These are phyloP conservation scores for Heterochromis multidens DNA, from an alignment of 2,113 vertebrate species.

Conservation along the genomic window DNA sequence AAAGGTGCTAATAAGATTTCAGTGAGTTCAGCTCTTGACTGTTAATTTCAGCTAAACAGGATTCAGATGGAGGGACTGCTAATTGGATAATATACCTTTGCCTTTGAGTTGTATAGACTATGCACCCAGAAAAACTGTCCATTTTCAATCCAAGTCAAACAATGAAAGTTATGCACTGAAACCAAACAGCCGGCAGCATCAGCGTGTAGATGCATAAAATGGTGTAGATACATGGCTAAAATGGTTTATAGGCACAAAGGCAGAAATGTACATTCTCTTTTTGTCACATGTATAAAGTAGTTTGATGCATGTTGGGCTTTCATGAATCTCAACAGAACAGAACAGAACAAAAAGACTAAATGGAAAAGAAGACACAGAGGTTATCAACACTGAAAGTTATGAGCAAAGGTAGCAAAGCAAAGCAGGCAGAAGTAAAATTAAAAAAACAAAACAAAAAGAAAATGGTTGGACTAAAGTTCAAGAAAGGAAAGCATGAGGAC, in stretches of 20 bases:
- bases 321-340: too few relatives aligned
- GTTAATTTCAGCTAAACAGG: neutral
- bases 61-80: neutral
- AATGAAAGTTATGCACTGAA: neutral
- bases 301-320: neutral
- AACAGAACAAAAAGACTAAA: neutral
- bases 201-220: too few relatives aligned
- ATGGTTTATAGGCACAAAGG: neutral
- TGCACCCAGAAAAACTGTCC: neutral
- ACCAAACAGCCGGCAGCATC: neutral
- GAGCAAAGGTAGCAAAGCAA: neutral
- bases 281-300: neutral
- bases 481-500: neutral
- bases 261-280: neutral
- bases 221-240: neutral
- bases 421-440: neutral
- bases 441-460: neutral
- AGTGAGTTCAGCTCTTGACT: neutral
- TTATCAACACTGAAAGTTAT: neutral
- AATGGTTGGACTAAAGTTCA: neutral
- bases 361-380: neutral
- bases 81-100: neutral
- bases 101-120: neutral
- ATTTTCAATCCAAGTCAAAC: neutral
- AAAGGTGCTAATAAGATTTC: neutral